Evolutionary conservation across 2,797 vertebrate species (phyloP), one percentile per base, ranked within the genome.

Genomic region (Luscinia luscinia): DNA sequence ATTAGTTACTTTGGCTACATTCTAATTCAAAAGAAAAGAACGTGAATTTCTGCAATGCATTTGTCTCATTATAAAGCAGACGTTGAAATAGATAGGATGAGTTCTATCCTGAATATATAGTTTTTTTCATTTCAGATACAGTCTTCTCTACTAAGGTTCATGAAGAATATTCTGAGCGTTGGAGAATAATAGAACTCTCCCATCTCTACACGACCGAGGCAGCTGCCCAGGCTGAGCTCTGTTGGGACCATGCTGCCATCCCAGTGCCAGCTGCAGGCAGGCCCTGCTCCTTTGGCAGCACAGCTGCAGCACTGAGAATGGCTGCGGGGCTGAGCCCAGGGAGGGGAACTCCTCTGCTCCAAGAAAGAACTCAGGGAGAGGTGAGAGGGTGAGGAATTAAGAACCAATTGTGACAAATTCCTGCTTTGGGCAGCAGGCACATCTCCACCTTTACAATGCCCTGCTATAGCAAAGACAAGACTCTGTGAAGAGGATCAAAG

Each of bases 321-420:
- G 12, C 20, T 38, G 12, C 16, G 52, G 32, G 40, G 41, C 3
- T 52, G 15, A 19, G 32, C 10, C 14, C 70, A 26, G 46, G 15
- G 2, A 72, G 28, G 62, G 13, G 18, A 92, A 15, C 8, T 34
- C 32, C 61, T 45, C 38, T 12, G 10, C 8, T 52, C 32, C 1
- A 2, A 16, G 45, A 11, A 7, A 46, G 58, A 58, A 34, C 12
- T 20, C 2, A 0, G 11, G 26, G 28, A 46, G 5, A 32, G 9
- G 6, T 23, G 51, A 30, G 10, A 16, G 7, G 5, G 9, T 45
- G 36, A 57, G 43, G 18, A 62, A 16, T 38, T 16, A 26, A 41
- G 58, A 18, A 7, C 14, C 3, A 54, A 27, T 0, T 9, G 12
- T 7, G 12, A 34, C 10, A 40, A 36, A 8, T 3, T 69, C 28